These are phyloP conservation scores for Arvicanthis niloticus DNA, from an alignment of 2,113 vertebrate species.

Conservation along the genomic window DNA sequence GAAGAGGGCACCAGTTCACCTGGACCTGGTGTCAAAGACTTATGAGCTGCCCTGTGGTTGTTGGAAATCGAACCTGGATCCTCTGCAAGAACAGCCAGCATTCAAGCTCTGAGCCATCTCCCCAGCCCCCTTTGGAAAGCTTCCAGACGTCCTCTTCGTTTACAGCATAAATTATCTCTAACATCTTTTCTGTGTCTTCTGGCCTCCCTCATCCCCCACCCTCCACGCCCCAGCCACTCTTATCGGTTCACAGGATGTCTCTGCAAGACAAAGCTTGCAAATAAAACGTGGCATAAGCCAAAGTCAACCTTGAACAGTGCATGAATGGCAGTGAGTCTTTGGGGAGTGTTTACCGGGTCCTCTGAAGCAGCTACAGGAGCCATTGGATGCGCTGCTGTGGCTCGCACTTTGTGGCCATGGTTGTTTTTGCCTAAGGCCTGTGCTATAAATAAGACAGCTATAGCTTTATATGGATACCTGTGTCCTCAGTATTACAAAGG, in stretches of 20 bases:
- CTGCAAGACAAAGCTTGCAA: constrained; percentile 35
- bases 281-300: not conserved
- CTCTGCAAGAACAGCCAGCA: not conserved
- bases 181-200: not conserved
- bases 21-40: not conserved
- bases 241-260: not conserved
- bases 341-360: constrained; percentile 30
- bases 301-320: constrained; percentile 49
- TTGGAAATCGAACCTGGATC: not conserved
- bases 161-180: not conserved
- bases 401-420: not conserved
- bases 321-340: not conserved
- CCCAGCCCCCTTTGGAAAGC: not conserved
- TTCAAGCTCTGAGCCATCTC: not conserved
- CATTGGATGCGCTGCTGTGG: not conserved
- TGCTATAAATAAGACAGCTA: constrained; percentile 33
- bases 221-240: rapidly evolving
- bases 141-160: not conserved
- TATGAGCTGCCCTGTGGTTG: not conserved
- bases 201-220: too few relatives aligned
- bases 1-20: not conserved
- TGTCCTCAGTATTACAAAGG: not conserved
- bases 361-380: constrained; percentile 16
- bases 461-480: not conserved
- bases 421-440: not conserved